Percentiles rank a stretch among this genome's conserved stretches.
These are phyloP conservation scores for Empidonax traillii DNA, from an alignment of 2,113 vertebrate species.

Conservation along the genomic window DNA sequence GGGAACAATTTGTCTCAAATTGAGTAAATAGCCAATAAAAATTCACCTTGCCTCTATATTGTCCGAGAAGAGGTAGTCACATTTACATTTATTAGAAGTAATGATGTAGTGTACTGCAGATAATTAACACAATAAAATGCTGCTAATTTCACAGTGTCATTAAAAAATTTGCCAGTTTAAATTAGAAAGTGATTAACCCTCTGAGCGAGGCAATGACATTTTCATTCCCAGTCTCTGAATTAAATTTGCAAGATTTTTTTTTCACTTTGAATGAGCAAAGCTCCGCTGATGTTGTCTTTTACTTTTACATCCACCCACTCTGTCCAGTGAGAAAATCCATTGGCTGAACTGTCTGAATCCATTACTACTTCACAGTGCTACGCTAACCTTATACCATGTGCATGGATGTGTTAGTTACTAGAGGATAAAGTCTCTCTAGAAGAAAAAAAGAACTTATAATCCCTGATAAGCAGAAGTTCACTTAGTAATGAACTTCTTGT, in stretches of 20 bases:
- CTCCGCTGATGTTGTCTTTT: neutral
- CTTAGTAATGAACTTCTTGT: constrained; percentile 66
- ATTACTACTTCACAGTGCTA: neutral
- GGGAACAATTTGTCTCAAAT: constrained; percentile 51
- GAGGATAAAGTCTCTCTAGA: constrained; percentile 17
- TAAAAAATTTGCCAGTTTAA: constrained; percentile 84
- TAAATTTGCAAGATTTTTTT: constrained; percentile 78
- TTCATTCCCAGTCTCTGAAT: constrained; percentile 81
- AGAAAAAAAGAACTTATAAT: constrained; percentile 24
- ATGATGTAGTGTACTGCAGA: constrained; percentile 83
- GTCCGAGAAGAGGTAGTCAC: constrained; percentile 78
- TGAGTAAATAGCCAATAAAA: constrained; percentile 77
- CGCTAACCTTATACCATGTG: neutral
- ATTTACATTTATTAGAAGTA: constrained; percentile 84
- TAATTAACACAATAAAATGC: constrained; percentile 88
- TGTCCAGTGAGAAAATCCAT: neutral
- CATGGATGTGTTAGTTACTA: neutral
- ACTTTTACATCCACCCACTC: neutral
- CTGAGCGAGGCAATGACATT: constrained; percentile 82
- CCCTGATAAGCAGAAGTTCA: constrained; percentile 41
- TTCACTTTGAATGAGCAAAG: constrained; percentile 22
- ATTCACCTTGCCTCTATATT: constrained; percentile 80
- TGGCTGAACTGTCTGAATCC: neutral
- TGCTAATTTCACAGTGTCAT: constrained; percentile 90
- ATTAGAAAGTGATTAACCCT: constrained; percentile 84